Base-by-base conservation (phyloP, 2,113 vertebrate genomes). In the Notiomystis cincta region DNA sequence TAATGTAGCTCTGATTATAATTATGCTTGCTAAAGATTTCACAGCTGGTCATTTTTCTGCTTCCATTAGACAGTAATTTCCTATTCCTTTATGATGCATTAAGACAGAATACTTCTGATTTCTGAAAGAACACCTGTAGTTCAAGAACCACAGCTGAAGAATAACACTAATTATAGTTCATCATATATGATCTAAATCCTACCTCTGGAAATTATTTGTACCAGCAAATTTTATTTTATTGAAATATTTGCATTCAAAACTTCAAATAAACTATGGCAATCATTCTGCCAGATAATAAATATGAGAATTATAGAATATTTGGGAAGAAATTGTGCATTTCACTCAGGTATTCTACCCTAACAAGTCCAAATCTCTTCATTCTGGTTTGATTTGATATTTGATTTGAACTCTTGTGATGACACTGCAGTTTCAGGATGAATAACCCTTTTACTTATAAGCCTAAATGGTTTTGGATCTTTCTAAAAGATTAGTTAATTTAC, bases 81-180 rank as follows among this genome's bases (percentile, higher is more conserved):
- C 44, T 86, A 44, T 66, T 91, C 44, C 62, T 88, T 87, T 79
- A 40, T 72, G 77, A 23, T 90, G 53, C 37, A 58, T 87, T 84
- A 70, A 90, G 40, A 79, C 33, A 90, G 45, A 94, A 76, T 77
- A 80, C 71, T 61, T 92, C 14, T 85, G 75, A 91, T 81, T 93
- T 75, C 44, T 93, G 69, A 45, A 76, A 94, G 93, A 95, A 89
- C 77, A 95, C 56, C 77, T 90, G n/a, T 87, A 73, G 37, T 90
- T 85, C 51, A 27, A 95, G 62, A 96, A 85, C 82, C 51, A 54
- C 47, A 64, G 67, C 35, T 67, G 60, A 93, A 88, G 31, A 81
- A 82, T 82, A 79, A 76, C 31, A 18, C 14, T 89, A 54, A 89
- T 94, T 82, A 66, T 53, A 66, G 33, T 37, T 54, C 31, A 25